These are phyloP conservation scores for Silurus glanis DNA, from an alignment of 2,113 vertebrate genomes.

Conservation along the genomic window DNA sequence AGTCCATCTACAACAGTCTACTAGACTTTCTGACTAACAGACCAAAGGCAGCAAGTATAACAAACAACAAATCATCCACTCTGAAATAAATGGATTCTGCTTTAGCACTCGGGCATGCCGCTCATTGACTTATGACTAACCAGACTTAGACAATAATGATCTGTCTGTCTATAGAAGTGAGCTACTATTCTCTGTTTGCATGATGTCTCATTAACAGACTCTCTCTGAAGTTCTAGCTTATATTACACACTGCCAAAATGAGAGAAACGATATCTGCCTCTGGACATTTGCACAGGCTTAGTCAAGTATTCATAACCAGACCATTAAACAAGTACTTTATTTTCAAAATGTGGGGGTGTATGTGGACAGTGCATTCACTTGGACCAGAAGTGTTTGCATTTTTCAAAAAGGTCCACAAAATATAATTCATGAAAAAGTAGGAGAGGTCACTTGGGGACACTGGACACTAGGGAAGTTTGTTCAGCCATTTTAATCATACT, in stretches of 20 bases:
- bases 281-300: not conserved
- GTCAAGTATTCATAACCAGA: not conserved
- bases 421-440: not conserved
- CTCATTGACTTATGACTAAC: slow-evolving; percentile 2
- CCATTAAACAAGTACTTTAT: not conserved
- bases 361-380: not conserved
- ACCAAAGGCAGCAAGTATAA: not conserved
- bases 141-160: not conserved
- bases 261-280: not conserved
- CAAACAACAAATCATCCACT: not conserved
- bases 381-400: not conserved
- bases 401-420: not conserved
- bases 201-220: slow-evolving; percentile 7
- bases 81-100: not conserved
- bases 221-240: not conserved
- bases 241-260: not conserved
- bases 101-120: not conserved
- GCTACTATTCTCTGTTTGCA: slow-evolving; percentile 14
- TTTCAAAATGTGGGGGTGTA: not conserved
- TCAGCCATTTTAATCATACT: not conserved
- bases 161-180: not conserved
- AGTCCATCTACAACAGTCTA: not conserved
- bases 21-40: not conserved
- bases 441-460: not conserved
- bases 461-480: not conserved